A percentile compares a stretch with the other conserved stretches of the same genome.
These are phyloP conservation scores for Symphodus melops DNA, from an alignment of 2,113 vertebrate genomes.

Conservation along the genomic window DNA sequence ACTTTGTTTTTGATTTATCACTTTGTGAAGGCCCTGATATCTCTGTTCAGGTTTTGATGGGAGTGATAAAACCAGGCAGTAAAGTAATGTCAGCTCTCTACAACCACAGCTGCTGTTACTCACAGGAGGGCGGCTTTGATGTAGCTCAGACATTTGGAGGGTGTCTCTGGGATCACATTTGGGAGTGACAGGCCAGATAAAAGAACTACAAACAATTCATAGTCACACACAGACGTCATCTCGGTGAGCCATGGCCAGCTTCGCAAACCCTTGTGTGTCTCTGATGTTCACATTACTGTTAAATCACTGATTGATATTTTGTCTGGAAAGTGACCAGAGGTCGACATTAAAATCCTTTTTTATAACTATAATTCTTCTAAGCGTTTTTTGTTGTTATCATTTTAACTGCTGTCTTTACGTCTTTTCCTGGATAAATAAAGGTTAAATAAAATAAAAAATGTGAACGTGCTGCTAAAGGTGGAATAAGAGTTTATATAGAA, in stretches of 20 bases:
- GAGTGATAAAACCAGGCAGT: constrained; percentile 72
- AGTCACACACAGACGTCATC: constrained; percentile 17
- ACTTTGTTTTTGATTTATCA: constrained; percentile 64
- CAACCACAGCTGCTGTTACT: constrained; percentile 68
- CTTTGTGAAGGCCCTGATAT: constrained; percentile 63
- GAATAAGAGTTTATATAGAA: background rate
- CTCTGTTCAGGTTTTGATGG: constrained; percentile 70
- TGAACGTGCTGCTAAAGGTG: background rate
- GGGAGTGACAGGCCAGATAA: constrained; percentile 42
- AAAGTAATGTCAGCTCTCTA: constrained; percentile 73
- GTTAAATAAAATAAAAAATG: constrained; percentile 17
- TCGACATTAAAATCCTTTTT: no score
- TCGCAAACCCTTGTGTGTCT: constrained; percentile 22
- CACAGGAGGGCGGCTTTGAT: constrained; percentile 67
- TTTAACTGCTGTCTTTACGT: no score
- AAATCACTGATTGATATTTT: constrained; percentile 35
- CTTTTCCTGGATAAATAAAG: no score
- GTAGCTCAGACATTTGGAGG: constrained; percentile 46
- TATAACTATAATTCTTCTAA: no score
- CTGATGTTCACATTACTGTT: constrained; percentile 34
- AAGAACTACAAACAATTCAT: constrained; percentile 70
- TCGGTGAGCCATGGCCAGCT: constrained; percentile 22
- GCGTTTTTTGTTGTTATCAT: no score
- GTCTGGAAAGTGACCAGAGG: constrained; percentile 9
- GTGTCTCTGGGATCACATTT: constrained; percentile 29